Evolutionary conservation across 2,113 vertebrate species (phyloP).

Genomic region (Taxidea taxus): DNA sequence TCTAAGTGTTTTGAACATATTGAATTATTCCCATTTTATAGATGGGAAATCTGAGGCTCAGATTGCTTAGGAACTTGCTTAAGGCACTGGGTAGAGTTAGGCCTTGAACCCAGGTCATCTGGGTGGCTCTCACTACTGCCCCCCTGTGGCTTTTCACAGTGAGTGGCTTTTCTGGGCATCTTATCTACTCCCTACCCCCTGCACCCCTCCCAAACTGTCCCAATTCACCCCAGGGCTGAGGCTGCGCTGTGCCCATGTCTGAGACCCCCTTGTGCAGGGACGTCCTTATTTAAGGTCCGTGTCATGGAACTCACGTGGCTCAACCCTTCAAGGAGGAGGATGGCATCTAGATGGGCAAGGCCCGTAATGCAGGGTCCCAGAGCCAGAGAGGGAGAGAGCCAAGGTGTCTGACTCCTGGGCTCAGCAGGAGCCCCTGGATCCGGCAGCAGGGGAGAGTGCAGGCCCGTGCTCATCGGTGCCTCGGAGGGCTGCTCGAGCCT

Average conservation of each 20-base stretch:
- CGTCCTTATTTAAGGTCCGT: background rate
- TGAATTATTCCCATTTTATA: background rate
- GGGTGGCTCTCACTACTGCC: background rate
- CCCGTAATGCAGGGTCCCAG: background rate
- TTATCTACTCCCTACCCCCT: background rate
- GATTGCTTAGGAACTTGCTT: background rate
- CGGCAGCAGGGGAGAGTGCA: rapidly evolving
- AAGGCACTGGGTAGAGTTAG: background rate
- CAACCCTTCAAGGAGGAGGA: background rate
- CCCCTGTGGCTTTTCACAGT: background rate
- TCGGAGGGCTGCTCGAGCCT: rapidly evolving
- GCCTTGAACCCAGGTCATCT: background rate
- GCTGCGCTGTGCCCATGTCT: rapidly evolving
- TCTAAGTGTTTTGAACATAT: background rate
- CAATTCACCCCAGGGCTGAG: background rate
- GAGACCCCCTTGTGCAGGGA: background rate
- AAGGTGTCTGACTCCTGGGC: background rate
- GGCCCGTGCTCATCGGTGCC: too few relatives aligned
- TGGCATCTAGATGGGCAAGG: background rate
- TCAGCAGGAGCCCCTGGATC: too few relatives aligned
- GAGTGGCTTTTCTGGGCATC: background rate
- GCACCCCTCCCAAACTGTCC: background rate
- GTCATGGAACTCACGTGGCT: background rate
- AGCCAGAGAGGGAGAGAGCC: background rate
- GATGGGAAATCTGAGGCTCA: background rate